These are phyloP conservation scores for Nyctibius bracteatus DNA, from an alignment of 2,113 vertebrate genomes.

Conservation along the genomic window DNA sequence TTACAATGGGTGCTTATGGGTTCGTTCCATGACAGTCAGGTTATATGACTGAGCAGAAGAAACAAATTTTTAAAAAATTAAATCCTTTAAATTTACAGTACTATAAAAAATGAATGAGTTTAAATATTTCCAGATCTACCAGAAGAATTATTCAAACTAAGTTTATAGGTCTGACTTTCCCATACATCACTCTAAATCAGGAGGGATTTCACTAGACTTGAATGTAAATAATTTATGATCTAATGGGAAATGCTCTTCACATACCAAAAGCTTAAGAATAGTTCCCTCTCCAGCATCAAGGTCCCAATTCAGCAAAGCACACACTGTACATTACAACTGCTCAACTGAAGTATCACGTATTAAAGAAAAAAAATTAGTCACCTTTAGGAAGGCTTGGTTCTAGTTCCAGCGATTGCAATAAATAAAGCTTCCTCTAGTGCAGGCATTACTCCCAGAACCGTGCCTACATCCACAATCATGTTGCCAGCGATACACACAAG, in stretches of 20 bases:
- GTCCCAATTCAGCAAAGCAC: neutral
- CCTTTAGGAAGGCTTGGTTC: neutral
- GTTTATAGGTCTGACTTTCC: slow-evolving; percentile 38
- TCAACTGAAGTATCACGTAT: accelerated
- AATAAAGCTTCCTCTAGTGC: neutral
- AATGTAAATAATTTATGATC: neutral
- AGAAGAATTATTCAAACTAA: slow-evolving; percentile 56
- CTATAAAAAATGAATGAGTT: slow-evolving; percentile 16
- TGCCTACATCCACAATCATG: neutral
- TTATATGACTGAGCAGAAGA: neutral
- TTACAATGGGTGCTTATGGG: neutral
- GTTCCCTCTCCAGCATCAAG: neutral
- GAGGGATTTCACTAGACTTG: slow-evolving; percentile 10
- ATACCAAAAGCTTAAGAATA: neutral
- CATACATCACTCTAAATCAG: slow-evolving; percentile 46
- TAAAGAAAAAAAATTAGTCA: neutral
- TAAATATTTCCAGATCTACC: slow-evolving; percentile 60
- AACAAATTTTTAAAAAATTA: neutral
- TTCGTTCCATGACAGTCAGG: neutral
- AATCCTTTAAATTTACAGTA: slow-evolving; percentile 31
- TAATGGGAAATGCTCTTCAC: slow-evolving; percentile 29
- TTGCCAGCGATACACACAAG: neutral
- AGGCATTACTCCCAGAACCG: neutral
- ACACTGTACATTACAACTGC: neutral
- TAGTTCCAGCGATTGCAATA: neutral